phyloP scores from a whole-genome alignment of 2,888 invertebrate species.

The Aricia artaxerxes region DNA sequence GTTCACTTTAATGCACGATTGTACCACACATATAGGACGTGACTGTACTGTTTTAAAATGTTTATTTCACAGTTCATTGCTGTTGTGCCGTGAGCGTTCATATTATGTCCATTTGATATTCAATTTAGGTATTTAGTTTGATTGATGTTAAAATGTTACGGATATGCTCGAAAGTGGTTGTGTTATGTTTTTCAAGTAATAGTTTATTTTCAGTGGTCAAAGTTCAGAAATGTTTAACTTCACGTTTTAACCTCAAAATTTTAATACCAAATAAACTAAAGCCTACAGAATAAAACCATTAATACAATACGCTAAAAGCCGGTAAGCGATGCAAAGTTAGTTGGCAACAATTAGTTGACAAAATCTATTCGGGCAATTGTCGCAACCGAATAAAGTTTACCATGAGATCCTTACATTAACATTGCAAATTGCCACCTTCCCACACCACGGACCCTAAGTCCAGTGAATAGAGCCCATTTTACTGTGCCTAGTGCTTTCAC shows the following conservation, averaged over 20 bases:
- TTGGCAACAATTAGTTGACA: conserved; percentile 70
- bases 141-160: not conserved
- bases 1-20: not conserved
- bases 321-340: conserved; percentile 55
- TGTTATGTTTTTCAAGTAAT: no score
- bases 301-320: conserved; percentile 35
- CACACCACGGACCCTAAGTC: conserved; percentile 23
- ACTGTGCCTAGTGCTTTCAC: not conserved
- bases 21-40: not conserved
- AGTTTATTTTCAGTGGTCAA: not conserved
- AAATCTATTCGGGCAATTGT: conserved; percentile 73
- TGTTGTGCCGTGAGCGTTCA: not conserved
- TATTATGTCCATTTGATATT: not conserved
- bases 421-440: conserved; percentile 38
- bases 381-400: conserved; percentile 71
- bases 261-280: not conserved
- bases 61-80: not conserved
- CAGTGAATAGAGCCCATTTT: conserved; percentile 12
- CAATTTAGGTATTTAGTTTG: not conserved
- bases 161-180: not conserved
- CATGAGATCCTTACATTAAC: conserved; percentile 58
- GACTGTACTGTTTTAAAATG: conserved; percentile 2
- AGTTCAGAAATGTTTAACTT: not conserved
- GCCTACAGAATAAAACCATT: conserved; percentile 1
- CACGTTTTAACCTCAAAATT: not conserved